Base-by-base conservation (phyloP, 2,113 vertebrate species). In the Odobenus rosmarus region DNA sequence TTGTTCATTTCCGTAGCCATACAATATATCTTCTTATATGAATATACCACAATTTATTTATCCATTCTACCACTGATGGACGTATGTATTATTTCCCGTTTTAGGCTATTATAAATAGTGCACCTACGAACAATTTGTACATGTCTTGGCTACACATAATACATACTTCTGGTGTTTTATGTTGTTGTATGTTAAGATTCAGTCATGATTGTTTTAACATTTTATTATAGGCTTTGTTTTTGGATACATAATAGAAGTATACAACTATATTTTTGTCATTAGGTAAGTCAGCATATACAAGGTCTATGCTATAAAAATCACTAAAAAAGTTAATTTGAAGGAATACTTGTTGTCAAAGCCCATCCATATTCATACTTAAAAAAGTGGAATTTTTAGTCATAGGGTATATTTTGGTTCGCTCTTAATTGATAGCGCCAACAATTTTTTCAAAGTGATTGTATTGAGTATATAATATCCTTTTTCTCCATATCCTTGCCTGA, bases 311-410 rank as follows among this genome's bases (percentile, higher is more conserved):
- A 86, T 46, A 93, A 95, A 91, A 96, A 55, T n/a, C 0, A 69
- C 85, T 96, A 81, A 95, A 92, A 74, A 74, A 85, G 18, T 81
- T 88, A 83, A 31, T 64, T 62, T 72, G 4, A 76, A 88, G 33
- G 21, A 80, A 74, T 88, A 39, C 3, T 59, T 84, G 4, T 4
- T 81, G 5, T 85, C 42, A 42, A 90, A 91, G 11, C 1, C 19
- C n/a, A 62, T 81, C 49, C 46, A 76, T 79, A 46, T 49, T 88
- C 64, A 61, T 28, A 74, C 18, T 36, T 71, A n/a, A 11, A n/a
- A 11, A 7, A 80, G 19, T 55, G 12, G 11, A 71, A 42, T 77
- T 82, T 10, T 31, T 86, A 42, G 13, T 84, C 28, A 72, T 24
- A 69, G 26, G 31, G 13, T 85, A 77, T 76, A 55, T 53, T 85